phyloP scores from a whole-genome alignment of 2,797 vertebrate genomes.

The Ibycter americanus region DNA sequence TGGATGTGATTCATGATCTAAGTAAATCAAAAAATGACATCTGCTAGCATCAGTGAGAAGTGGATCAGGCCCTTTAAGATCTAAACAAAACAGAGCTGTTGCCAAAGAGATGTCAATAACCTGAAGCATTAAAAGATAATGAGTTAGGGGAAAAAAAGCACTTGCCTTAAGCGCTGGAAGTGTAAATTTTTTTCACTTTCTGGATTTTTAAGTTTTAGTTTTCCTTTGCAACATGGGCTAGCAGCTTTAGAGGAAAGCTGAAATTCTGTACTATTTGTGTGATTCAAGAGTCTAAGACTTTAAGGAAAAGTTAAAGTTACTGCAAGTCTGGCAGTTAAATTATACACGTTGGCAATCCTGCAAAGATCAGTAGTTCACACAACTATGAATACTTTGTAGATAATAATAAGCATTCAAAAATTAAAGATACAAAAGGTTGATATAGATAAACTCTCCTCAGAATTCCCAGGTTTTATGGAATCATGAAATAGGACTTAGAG shows the following conservation, averaged over 20 bases:
- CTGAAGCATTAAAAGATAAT: not conserved
- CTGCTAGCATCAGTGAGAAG: not conserved
- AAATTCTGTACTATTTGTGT: not conserved
- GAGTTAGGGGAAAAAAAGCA: not conserved
- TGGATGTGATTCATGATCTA: not conserved
- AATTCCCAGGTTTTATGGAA: not conserved
- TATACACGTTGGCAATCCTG: not conserved
- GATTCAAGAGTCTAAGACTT: not conserved
- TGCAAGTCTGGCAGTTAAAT: not conserved
- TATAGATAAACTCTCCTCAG: not conserved
- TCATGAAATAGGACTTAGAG: not conserved
- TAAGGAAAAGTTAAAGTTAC: not conserved
- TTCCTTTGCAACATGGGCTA: not conserved
- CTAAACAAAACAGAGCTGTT: not conserved
- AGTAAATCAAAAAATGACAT: not conserved
- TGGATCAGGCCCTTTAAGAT: not conserved
- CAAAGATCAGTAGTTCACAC: not conserved
- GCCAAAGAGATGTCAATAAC: not conserved
- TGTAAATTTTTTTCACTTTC: not conserved
- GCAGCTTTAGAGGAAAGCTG: not conserved
- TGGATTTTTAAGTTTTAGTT: not conserved
- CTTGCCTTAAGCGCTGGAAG: not conserved
- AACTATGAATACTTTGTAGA: not conserved
- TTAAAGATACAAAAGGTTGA: not conserved
- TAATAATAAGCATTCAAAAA: not conserved